A percentile compares a stretch with the other conserved stretches of the same genome.
Evolutionary conservation across 2,888 invertebrate species (phyloP).

Genomic region (Agrypnus murinus): DNA sequence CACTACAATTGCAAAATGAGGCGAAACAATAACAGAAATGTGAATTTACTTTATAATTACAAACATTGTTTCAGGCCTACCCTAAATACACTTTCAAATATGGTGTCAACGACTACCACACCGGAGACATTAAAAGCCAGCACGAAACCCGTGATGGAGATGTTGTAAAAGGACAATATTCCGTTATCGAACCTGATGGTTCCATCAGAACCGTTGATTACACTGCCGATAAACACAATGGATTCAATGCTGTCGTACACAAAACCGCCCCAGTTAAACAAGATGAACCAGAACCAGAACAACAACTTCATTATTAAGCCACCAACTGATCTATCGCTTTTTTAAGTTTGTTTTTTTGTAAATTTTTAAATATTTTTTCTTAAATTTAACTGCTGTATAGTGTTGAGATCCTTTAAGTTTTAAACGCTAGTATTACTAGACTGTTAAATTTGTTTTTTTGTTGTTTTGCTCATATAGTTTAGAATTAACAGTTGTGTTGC

Average conservation of each 20-base stretch:
- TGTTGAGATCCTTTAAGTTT: no score
- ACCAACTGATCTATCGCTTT: no score
- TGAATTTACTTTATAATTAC: no score
- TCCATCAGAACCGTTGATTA: constrained; percentile 68
- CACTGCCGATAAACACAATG: constrained; percentile 68
- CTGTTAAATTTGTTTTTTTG: no score
- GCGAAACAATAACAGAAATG: constrained; percentile 11
- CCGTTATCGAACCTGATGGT: constrained; percentile 69
- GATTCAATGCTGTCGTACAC: constrained; percentile 68
- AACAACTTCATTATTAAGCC: constrained; percentile 36
- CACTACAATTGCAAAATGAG: constrained; percentile 21
- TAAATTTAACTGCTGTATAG: no score
- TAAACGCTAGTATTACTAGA: no score
- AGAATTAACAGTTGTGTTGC: no score
- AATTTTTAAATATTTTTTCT: no score
- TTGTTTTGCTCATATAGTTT: no score
- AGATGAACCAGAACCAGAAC: constrained; percentile 41
- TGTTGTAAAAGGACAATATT: constrained; percentile 68
- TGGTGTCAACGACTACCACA: constrained; percentile 68
- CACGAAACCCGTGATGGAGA: constrained; percentile 68
- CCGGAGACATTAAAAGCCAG: constrained; percentile 68
- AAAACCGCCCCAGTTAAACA: constrained; percentile 58
- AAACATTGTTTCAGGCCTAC: constrained; percentile 61
- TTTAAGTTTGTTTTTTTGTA: no score
- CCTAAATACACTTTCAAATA: constrained; percentile 69